Evolutionary conservation across 2,113 vertebrate genomes (phyloP), one percentile per base, ranked within the genome.

Genomic region (Atlantisia rogersi): DNA sequence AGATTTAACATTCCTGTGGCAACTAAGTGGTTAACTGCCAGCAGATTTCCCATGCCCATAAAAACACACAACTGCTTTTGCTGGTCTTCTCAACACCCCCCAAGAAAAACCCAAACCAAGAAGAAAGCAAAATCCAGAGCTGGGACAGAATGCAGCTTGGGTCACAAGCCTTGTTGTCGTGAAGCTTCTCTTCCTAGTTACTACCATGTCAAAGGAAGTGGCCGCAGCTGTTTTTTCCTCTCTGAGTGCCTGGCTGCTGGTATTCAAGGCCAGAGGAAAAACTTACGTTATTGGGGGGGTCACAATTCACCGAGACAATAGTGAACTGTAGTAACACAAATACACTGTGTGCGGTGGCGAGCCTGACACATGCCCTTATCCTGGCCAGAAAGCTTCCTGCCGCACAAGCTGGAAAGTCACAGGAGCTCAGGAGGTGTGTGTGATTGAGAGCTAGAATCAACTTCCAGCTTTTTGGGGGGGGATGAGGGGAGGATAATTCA

Each of bases 191-290:
- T 76, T 95, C 92, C 92, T 87, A 74, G 84, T 87, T 56, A 69
- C 69, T 86, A 12, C 52, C 77, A 28, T 93, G 86, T 83, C 95
- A 94, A 60, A 96, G 97, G 97, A 98, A 96, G 92, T 71, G 91
- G 62, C 88, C 91, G 90, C 56, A 77, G 78, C 73, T 98, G 96
- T 97, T 97, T 98, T 97, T 97, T 98, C 97, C 97, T 96, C 52
- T 94, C 90, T 93, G 94, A 95, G 74, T 88, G 87, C 70, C 48
- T 15, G 48, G 67, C 76, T 86, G 83, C 95, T 94, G 81, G 60
- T 92, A 94, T 97, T 86, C 95, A 95, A 97, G 97, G 97, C 93
- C 97, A 97, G 89, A 97, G 96, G 97, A 96, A 96, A 94, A 92
- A 75, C 80, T 92, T 75, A 93, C 62, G 67, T 91, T 96, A 76